A percentile compares a stretch with the other conserved stretches of the same genome.
phyloP scores from a whole-genome alignment of 2,113 vertebrate genomes.

The Indri indri region DNA sequence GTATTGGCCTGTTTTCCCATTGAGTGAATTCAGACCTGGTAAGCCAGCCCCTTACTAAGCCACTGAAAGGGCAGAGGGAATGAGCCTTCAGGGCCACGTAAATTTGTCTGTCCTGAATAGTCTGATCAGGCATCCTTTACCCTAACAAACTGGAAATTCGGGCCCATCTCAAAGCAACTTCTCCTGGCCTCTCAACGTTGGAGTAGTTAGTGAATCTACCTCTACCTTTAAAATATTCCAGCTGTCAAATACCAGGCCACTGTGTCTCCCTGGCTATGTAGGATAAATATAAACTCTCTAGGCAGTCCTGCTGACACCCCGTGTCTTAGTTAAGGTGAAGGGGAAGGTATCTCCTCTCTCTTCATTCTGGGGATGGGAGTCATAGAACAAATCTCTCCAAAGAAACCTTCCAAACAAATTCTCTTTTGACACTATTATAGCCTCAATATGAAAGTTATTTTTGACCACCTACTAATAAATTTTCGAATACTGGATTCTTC shows the following conservation, averaged over 20 bases:
- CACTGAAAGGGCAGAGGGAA: not conserved
- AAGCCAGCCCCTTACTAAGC: not conserved
- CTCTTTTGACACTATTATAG: not conserved
- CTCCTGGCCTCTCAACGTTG: not conserved
- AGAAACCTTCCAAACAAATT: not conserved
- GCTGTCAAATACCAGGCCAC: not conserved
- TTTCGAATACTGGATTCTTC: not conserved
- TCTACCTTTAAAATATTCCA: not conserved
- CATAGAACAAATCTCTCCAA: not conserved
- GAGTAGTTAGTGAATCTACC: not conserved
- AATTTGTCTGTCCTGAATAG: not conserved
- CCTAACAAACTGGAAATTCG: not conserved
- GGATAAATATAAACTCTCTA: not conserved
- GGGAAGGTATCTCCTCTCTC: not conserved
- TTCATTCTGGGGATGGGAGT: not conserved
- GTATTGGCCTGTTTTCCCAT: not conserved
- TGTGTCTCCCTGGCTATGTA: not conserved
- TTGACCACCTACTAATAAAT: not conserved
- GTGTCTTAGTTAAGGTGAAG: not conserved
- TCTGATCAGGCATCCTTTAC: not conserved
- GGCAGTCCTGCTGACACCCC: not conserved
- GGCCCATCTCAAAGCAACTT: not conserved
- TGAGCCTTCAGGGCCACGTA: not conserved
- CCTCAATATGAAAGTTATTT: not conserved
- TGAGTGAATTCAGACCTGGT: not conserved